Evolutionary conservation across 2,888 invertebrate genomes (phyloP).

Genomic region (Euplagia quadripunctaria): DNA sequence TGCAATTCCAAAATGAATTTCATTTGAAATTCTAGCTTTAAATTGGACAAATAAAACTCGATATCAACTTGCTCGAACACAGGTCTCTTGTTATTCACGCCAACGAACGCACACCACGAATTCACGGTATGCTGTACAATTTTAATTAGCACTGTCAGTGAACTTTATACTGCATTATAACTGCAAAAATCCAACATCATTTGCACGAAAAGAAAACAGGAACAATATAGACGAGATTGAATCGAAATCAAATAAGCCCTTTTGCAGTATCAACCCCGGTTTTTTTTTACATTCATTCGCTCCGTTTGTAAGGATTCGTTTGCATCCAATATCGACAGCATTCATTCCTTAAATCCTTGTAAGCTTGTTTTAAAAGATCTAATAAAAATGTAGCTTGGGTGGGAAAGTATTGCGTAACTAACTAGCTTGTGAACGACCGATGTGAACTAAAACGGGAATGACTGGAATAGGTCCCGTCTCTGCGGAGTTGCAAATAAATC

Average conservation of each 20-base stretch:
- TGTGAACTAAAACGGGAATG: conserved; percentile 43
- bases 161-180: conserved; percentile 31
- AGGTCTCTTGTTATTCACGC: conserved; percentile 23
- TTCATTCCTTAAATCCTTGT: conserved; percentile 49
- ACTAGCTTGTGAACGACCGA: conserved; percentile 18
- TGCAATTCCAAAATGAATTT: conserved; percentile 15
- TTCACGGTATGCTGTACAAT: conserved; percentile 51
- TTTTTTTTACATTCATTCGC: conserved; percentile 54
- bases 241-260: conserved; percentile 53
- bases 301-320: conserved; percentile 37
- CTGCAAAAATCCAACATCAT: conserved; percentile 29
- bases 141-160: conserved; percentile 48
- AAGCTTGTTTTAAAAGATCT: conserved; percentile 45
- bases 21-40: conserved; percentile 34
- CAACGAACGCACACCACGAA: conserved; percentile 26
- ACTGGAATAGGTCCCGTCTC: conserved; percentile 31
- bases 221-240: conserved; percentile 47
- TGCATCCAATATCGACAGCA: conserved; percentile 46
- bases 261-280: conserved; percentile 44
- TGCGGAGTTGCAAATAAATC: conserved; percentile 37
- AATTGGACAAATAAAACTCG: conserved; percentile 34
- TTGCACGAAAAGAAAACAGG: conserved; percentile 31
- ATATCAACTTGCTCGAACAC: conserved; percentile 28
- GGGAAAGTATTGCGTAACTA: conserved; percentile 31
- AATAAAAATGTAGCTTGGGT: conserved; percentile 34